Evolutionary conservation across 2,113 vertebrate species (phyloP).

Genomic region (Epinephelus cyanopodus): DNA sequence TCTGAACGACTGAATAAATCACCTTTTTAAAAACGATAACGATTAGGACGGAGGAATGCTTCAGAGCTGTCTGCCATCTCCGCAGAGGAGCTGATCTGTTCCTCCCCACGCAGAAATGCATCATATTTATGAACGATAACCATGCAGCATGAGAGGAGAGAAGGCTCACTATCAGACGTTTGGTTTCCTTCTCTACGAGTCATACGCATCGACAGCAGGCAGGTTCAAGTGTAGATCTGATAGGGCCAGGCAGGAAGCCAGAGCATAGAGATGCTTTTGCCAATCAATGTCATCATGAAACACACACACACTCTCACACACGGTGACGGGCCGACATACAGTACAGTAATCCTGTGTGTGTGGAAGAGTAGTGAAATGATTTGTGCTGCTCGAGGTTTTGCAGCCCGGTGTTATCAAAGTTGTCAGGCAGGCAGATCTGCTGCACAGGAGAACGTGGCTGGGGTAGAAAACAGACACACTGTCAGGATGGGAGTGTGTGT

Average conservation of each 20-base stretch:
- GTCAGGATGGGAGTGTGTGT: conserved; percentile 20
- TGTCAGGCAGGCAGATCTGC: conserved; percentile 74
- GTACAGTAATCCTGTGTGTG: conserved; percentile 46
- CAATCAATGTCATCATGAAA: conserved; percentile 69
- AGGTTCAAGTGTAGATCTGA: conserved; percentile 74
- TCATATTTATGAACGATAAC: conserved; percentile 64
- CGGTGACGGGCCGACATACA: conserved; percentile 28
- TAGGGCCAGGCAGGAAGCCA: conserved; percentile 64
- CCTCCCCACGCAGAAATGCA: conserved; percentile 34
- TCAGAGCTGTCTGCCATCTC: conserved; percentile 33
- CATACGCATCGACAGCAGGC: conserved; percentile 36
- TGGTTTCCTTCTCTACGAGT: conserved; percentile 35
- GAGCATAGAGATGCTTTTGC: conserved; percentile 56
- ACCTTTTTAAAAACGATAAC: conserved; percentile 38
- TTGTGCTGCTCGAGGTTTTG: conserved; percentile 66
- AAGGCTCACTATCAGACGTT: conserved; percentile 51
- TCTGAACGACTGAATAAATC: conserved; percentile 56
- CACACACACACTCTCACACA: conserved; percentile 12
- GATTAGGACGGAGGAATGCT: conserved; percentile 32
- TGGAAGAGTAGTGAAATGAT: conserved; percentile 52
- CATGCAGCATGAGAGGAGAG: conserved; percentile 7
- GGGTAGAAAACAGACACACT: conserved; percentile 60
- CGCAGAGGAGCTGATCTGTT: conserved; percentile 6
- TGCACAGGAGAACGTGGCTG: conserved; percentile 60
- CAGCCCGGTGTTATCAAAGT: conserved; percentile 68